Conservation (phyloP, 2,797 vertebrate genomes). For the Gymnodraco acuticeps region DNA sequence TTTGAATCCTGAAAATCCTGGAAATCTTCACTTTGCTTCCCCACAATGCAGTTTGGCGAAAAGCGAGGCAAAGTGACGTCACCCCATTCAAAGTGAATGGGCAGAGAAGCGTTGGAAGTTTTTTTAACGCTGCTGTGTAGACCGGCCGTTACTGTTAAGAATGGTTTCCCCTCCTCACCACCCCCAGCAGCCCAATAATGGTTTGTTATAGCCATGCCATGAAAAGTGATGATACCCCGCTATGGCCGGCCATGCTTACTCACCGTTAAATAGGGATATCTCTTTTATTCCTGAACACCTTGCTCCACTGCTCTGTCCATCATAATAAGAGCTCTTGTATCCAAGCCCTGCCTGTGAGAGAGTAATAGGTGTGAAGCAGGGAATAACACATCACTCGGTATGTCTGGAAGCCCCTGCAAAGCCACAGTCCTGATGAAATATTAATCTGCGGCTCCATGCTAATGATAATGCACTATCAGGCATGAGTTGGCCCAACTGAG, state of each 20-base stretch:
- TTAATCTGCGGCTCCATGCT: slow-evolving; percentile 80
- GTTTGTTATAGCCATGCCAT: slow-evolving; percentile 61
- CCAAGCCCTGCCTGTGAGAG: slow-evolving; percentile 55
- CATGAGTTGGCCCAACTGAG: slow-evolving; percentile 74
- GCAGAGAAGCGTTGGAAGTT: too few species aligned
- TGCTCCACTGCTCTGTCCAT: slow-evolving; percentile 73
- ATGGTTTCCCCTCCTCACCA: slow-evolving; percentile 32
- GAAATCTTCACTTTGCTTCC: too few species aligned
- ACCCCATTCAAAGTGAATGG: too few species aligned
- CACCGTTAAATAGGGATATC: slow-evolving; percentile 73
- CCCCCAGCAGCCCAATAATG: slow-evolving; percentile 48
- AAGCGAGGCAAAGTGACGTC: too few species aligned
- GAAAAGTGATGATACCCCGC: slow-evolving; percentile 71
- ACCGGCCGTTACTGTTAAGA: slow-evolving; percentile 26
- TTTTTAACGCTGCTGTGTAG: too few species aligned
- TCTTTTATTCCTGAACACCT: slow-evolving; percentile 64
- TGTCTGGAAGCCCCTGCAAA: slow-evolving; percentile 72
- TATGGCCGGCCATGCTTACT: slow-evolving; percentile 66
- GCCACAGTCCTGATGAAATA: slow-evolving; percentile 83
- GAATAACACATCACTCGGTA: slow-evolving; percentile 79
- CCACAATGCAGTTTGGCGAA: too few species aligned
- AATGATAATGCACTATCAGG: slow-evolving; percentile 85
- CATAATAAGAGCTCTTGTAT: slow-evolving; percentile 77
- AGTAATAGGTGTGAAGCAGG: slow-evolving; percentile 68
- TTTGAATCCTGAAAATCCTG: too few species aligned